These are phyloP conservation scores for Drosophila percnosoma DNA, from an alignment of 2,888 invertebrate genomes.

Conservation along the genomic window DNA sequence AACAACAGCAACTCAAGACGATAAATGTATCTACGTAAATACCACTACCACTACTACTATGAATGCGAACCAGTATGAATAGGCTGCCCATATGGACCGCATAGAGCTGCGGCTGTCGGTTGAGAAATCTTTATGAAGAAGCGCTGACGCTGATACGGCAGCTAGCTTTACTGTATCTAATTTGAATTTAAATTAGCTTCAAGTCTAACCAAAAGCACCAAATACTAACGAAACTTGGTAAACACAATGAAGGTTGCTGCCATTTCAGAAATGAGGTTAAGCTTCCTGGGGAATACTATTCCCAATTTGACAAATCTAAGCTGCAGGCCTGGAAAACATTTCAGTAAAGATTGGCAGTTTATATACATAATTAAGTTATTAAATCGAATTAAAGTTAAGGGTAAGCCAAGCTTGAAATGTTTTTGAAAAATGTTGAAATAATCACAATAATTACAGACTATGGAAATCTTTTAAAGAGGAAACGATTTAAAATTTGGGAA, in stretches of 20 bases:
- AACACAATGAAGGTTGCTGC: constrained; percentile 32
- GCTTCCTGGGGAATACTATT: constrained; percentile 13
- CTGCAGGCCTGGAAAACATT: not conserved
- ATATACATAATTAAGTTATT: not conserved
- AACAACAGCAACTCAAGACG: constrained; percentile 51
- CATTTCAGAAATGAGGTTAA: constrained; percentile 38
- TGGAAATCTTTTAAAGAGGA: not conserved
- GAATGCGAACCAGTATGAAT: constrained; percentile 50
- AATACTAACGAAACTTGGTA: constrained; percentile 22
- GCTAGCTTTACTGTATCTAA: constrained; percentile 72
- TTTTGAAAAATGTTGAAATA: not conserved
- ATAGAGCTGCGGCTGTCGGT: constrained; percentile 33
- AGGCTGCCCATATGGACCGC: constrained; percentile 68
- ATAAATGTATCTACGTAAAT: constrained; percentile 10
- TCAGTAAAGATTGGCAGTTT: not conserved
- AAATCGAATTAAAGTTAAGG: not conserved
- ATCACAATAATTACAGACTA: not conserved
- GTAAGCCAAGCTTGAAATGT: not conserved
- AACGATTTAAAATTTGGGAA: not conserved
- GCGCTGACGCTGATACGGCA: constrained; percentile 68
- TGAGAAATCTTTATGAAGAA: constrained; percentile 70
- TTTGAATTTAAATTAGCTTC: constrained; percentile 76
- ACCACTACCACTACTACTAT: not conserved
- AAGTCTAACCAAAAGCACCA: constrained; percentile 39
- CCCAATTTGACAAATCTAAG: constrained; percentile 11